These are phyloP conservation scores for Calycopis cecrops DNA, from an alignment of 1,140 invertebrate species.

Conservation along the genomic window DNA sequence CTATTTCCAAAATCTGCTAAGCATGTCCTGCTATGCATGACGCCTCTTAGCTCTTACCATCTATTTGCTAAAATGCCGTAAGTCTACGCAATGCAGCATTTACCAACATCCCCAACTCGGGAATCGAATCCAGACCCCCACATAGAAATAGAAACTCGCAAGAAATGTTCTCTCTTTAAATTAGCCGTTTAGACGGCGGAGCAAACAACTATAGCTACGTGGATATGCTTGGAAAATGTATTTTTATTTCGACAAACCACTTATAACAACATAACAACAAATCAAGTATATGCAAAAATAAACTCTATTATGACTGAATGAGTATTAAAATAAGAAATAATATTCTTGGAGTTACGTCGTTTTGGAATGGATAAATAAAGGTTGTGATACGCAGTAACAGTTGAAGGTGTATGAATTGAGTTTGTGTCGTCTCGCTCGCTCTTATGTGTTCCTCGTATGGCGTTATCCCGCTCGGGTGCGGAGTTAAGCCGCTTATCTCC, in stretches of 20 bases:
- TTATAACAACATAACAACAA: conserved; percentile 32
- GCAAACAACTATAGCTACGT: conserved; percentile 62
- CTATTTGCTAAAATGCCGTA: too few relatives aligned
- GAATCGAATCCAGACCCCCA: conserved; percentile 30
- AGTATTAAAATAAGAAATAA: conserved; percentile 15
- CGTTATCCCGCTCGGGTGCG: conserved; percentile 43
- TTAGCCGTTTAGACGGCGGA: conserved; percentile 65
- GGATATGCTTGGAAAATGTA: conserved; percentile 72
- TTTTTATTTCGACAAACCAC: conserved; percentile 61
- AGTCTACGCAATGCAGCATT: too few relatives aligned
- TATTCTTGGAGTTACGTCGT: conserved; percentile 26
- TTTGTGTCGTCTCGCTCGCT: conserved; percentile 40
- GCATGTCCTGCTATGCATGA: too few relatives aligned
- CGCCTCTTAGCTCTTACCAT: too few relatives aligned
- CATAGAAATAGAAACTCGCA: conserved; percentile 48
- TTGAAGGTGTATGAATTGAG: conserved; percentile 63
- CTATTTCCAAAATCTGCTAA: too few relatives aligned
- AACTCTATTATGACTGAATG: conserved; percentile 17
- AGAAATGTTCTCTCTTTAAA: conserved; percentile 61
- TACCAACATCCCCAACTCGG: too few relatives aligned
- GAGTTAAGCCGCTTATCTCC: conserved; percentile 72
- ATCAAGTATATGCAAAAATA: conserved; percentile 13
- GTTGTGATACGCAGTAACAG: conserved; percentile 50
- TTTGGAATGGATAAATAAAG: conserved; percentile 20
- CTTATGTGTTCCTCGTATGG: conserved; percentile 16